Conservation (phyloP, 1,140 invertebrate species). For the Calephelis virginiensis region DNA sequence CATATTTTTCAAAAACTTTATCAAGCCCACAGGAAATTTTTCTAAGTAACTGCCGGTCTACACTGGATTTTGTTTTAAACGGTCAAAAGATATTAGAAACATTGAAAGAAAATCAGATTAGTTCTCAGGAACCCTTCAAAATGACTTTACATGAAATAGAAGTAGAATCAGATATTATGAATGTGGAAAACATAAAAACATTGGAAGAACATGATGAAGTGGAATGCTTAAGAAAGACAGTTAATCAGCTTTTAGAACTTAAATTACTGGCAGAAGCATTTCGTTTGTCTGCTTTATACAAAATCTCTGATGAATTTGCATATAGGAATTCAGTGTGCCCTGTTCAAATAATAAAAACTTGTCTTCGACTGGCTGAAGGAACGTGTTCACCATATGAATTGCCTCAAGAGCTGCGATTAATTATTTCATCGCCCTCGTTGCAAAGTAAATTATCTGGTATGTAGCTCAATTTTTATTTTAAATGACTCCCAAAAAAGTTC, state of each 20-base stretch:
- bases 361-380: conserved; percentile 63
- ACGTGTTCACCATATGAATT: conserved; percentile 64
- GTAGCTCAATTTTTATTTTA: conserved; percentile 6
- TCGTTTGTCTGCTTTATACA: conserved; percentile 59
- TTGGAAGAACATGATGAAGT: conserved; percentile 55
- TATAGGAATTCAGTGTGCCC: conserved; percentile 54
- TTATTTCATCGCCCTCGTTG: conserved; percentile 59
- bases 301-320: conserved; percentile 48
- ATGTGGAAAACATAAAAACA: conserved; percentile 57
- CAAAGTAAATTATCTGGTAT: conserved; percentile 63
- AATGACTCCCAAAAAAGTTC: too few relatives aligned
- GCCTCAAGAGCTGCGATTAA: conserved; percentile 61
- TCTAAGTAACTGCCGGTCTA: conserved; percentile 58
- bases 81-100: conserved; percentile 54
- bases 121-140: conserved; percentile 57
- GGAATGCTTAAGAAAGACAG: conserved; percentile 53
- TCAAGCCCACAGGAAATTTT: conserved; percentile 42
- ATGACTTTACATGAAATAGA: conserved; percentile 65
- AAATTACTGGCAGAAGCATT: conserved; percentile 63
- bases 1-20: conserved; percentile 60
- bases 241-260: conserved; percentile 54
- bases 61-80: conserved; percentile 55
- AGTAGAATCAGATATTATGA: conserved; percentile 66
- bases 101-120: conserved; percentile 43
- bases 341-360: conserved; percentile 60